Evolutionary conservation across 2,797 vertebrate genomes (phyloP).

Genomic region (Fistularia commersonii): DNA sequence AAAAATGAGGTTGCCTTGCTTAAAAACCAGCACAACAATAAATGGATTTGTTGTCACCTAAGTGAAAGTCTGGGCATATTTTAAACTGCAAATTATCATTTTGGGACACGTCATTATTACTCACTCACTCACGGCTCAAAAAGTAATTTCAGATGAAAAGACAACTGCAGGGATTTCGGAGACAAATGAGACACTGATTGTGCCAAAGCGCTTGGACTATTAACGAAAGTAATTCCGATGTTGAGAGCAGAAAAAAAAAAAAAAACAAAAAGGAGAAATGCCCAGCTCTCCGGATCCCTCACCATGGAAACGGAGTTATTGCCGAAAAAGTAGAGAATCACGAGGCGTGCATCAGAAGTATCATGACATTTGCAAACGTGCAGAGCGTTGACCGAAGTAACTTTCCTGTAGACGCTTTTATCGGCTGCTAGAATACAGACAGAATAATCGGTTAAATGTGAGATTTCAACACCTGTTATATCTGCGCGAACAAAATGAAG

Average conservation of each 20-base stretch:
- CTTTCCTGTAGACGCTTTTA: no score
- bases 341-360: no score
- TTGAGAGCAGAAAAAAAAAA: not conserved
- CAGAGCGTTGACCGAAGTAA: no score
- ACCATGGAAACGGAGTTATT: constrained; percentile 26
- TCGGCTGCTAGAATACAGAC: no score
- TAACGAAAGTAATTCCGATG: not conserved
- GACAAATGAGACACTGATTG: not conserved
- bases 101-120: no score
- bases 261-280: no score
- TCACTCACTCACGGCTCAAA: no score
- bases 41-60: not conserved
- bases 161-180: not conserved
- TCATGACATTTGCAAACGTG: no score
- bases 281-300: constrained; percentile 9
- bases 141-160: not conserved
- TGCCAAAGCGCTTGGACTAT: not conserved
- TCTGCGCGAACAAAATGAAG: not conserved
- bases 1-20: not conserved
- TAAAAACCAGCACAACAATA: not conserved
- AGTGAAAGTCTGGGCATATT: no score
- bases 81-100: not conserved
- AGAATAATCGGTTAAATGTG: no score
- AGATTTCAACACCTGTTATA: no score
- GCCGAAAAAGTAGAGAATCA: not conserved